Evolutionary conservation across 2,113 vertebrate species (phyloP), one percentile per base, ranked within the genome.

Genomic region (Macrotus californicus): DNA sequence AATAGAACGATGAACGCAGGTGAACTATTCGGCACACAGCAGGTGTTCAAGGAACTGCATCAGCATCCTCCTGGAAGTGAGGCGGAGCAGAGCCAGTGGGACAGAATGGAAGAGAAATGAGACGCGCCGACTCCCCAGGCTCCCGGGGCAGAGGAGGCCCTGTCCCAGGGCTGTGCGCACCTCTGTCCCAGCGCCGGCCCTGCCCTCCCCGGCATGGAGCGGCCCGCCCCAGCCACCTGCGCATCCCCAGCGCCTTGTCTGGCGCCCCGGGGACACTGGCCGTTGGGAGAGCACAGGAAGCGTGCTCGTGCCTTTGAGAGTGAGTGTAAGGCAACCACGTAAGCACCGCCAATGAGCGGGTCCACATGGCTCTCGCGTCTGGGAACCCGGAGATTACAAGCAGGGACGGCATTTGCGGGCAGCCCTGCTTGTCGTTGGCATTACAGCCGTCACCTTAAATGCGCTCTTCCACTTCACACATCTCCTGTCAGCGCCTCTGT

Each of bases 381-480:
- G 31, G 61, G 61, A 56, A 21, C 59, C 7, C 0, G 59, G 6
- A 36, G 56, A 29, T 15, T 2, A 1, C 24, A 4, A 15, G 14
- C 31, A 0, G 29, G 41, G 50, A 2, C 1, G 0, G 2, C 3
- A 50, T 21, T 43, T 3, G 5, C 52, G 29, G 2, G 13, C 59
- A 8, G 39, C 69, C 29, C 39, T 0, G 1, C 8, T 29, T n/a
- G 34, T 11, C 16, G n/a, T 4, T 3, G 39, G 43, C 22, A 0
- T 66, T 9, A 4, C 46, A 18, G 7, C 80, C 34, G 75, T 1
- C 52, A 21, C 5, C 6, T 2, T 6, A 26, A 8, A 7, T 29
- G 1, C 1, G 6, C 16, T 16, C 31, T 34, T 41, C 34, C 54
- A 22, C 66, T 52, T 54, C 3, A 2, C 59, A 59, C 8, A 22